Conservation (phyloP, 1,140 invertebrate species). For the Oncopeltus fasciatus region DNA sequence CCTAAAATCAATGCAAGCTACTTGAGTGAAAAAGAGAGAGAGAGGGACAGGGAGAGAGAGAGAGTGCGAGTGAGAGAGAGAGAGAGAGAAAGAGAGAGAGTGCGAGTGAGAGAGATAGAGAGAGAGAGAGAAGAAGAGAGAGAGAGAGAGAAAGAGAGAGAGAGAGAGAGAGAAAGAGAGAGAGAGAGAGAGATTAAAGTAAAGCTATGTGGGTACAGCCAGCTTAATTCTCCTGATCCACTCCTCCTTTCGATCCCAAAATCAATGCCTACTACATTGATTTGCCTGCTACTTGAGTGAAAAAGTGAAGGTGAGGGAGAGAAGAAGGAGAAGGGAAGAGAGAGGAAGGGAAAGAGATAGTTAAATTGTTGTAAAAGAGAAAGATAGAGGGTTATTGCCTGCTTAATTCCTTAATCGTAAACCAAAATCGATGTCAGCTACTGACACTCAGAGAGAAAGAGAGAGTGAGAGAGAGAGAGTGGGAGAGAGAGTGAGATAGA, state of each 20-base stretch:
- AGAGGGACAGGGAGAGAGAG: conserved; percentile 12
- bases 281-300: too few species aligned
- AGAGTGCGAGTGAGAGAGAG: conserved; percentile 11
- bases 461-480: background rate
- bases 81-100: conserved; percentile 12
- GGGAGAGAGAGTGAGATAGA: background rate
- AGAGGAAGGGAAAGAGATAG: background rate
- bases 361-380: background rate
- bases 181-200: background rate
- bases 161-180: conserved; percentile 4
- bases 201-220: too few species aligned
- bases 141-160: conserved; percentile 13
- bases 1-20: too few species aligned
- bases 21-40: background rate
- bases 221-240: too few species aligned
- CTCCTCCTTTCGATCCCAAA: too few species aligned
- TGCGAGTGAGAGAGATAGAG: conserved; percentile 9
- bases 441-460: background rate
- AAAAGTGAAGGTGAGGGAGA: background rate
- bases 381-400: background rate
- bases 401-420: too few species aligned
- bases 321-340: too few species aligned
- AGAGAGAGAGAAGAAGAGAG: conserved; percentile 9
- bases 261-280: too few species aligned
- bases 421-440: too few species aligned